These are phyloP conservation scores for Epistrophe grossulariae DNA, from an alignment of 2,888 invertebrate genomes.

Conservation along the genomic window DNA sequence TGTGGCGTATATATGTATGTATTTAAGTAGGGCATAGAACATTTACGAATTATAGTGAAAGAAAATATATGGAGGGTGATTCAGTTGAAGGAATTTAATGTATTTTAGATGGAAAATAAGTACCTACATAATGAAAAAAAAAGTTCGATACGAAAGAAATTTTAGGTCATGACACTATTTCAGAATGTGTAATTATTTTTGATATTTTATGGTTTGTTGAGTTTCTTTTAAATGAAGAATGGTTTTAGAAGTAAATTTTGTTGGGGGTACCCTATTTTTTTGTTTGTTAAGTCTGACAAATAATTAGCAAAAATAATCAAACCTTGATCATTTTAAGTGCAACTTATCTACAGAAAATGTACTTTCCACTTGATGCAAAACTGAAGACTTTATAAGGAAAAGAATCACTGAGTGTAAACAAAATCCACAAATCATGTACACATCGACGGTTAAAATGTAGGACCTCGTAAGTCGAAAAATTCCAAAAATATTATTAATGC, in stretches of 20 bases:
- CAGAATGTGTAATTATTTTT: conserved; percentile 17
- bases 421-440: no score
- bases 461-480: no score
- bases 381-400: no score
- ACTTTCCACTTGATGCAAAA: no score
- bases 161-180: conserved; percentile 31
- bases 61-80: conserved; percentile 7
- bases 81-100: conserved; percentile 20
- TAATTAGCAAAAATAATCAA: no score
- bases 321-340: no score
- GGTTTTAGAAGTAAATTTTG: background rate
- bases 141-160: background rate
- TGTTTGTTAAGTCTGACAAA: no score
- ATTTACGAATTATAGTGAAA: background rate
- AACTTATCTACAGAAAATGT: no score
- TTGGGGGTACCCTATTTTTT: no score
- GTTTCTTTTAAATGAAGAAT: background rate
- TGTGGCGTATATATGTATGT: background rate
- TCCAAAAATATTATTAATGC: no score
- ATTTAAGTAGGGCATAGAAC: background rate
- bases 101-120: conserved; percentile 1
- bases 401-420: no score
- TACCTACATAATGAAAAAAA: background rate
- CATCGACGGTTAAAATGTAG: no score
- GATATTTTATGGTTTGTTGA: conserved; percentile 15